A percentile compares a stretch with the other conserved stretches of the same genome.
phyloP scores from a whole-genome alignment of 2,888 invertebrate species.

The Emesis furor region DNA sequence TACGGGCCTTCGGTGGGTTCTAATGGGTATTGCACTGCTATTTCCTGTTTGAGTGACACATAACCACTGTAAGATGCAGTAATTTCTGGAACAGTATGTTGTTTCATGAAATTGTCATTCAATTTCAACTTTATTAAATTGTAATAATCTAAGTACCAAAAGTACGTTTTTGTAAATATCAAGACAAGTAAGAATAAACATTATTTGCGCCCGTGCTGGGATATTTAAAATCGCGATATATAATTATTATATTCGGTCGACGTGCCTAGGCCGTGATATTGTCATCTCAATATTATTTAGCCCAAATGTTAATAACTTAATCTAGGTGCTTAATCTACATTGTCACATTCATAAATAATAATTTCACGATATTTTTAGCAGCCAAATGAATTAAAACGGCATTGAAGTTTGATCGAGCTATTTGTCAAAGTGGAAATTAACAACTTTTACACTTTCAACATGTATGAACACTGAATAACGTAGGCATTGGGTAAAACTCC shows the following conservation, averaged over 20 bases:
- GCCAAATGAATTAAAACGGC: not conserved
- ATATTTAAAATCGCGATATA: constrained; percentile 58
- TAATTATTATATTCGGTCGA: constrained; percentile 50
- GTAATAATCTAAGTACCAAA: no score
- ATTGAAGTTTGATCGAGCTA: not conserved
- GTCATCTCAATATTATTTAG: constrained; percentile 74
- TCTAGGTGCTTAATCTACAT: constrained; percentile 17
- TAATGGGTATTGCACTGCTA: no score
- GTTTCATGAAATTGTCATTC: no score
- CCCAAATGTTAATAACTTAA: constrained; percentile 64
- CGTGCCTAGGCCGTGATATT: constrained; percentile 85
- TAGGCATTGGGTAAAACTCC: no score
- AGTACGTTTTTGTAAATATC: not conserved
- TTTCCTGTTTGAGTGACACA: not conserved
- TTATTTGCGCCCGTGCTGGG: not conserved
- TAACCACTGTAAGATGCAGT: no score
- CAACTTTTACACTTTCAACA: no score
- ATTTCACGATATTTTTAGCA: not conserved
- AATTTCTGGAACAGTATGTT: no score
- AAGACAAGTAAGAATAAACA: not conserved
- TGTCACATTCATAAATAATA: constrained; percentile 1
- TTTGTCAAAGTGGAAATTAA: no score
- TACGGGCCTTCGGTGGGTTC: no score
- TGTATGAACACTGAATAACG: no score
- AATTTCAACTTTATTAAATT: no score